These are phyloP conservation scores for Hemibagrus wyckioides DNA, from an alignment of 2,113 vertebrate species.

Conservation along the genomic window DNA sequence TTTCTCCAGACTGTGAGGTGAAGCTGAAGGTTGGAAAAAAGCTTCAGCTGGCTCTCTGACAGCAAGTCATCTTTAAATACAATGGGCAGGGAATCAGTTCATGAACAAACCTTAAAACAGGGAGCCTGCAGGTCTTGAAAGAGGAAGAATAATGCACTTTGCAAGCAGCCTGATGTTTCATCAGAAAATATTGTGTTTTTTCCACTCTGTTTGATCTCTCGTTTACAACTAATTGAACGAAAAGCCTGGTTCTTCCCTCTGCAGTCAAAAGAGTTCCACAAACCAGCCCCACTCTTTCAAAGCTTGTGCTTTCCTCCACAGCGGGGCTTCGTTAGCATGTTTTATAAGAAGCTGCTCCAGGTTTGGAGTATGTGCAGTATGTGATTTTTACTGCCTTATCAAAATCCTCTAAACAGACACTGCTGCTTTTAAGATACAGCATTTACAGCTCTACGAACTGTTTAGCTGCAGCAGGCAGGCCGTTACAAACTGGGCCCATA, in stretches of 20 bases:
- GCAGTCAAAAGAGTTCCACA: conserved; percentile 40
- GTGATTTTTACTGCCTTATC: conserved; percentile 10
- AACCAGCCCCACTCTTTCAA: conserved; percentile 11
- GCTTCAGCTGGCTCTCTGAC: background rate
- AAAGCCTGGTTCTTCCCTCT: conserved; percentile 48
- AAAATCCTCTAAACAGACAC: background rate
- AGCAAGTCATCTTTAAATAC: background rate
- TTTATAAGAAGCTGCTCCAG: background rate
- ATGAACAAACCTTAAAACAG: conserved; percentile 20
- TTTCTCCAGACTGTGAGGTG: background rate
- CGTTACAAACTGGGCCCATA: background rate
- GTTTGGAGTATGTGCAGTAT: conserved; percentile 1
- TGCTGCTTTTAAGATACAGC: background rate
- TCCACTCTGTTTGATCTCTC: conserved; percentile 53
- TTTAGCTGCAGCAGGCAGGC: background rate
- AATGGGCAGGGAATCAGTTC: background rate
- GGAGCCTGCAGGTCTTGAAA: conserved; percentile 23
- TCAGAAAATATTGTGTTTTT: conserved; percentile 48
- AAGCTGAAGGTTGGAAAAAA: background rate
- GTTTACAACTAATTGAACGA: conserved; percentile 56
- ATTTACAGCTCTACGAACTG: background rate
- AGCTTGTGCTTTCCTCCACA: conserved; percentile 28
- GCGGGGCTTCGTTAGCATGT: conserved; percentile 33
- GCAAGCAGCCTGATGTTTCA: conserved; percentile 10
- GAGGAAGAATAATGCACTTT: conserved; percentile 26